Evolutionary conservation across 2,888 invertebrate genomes (phyloP), one percentile per base, ranked within the genome.

Genomic region (Sinelater perroti): DNA sequence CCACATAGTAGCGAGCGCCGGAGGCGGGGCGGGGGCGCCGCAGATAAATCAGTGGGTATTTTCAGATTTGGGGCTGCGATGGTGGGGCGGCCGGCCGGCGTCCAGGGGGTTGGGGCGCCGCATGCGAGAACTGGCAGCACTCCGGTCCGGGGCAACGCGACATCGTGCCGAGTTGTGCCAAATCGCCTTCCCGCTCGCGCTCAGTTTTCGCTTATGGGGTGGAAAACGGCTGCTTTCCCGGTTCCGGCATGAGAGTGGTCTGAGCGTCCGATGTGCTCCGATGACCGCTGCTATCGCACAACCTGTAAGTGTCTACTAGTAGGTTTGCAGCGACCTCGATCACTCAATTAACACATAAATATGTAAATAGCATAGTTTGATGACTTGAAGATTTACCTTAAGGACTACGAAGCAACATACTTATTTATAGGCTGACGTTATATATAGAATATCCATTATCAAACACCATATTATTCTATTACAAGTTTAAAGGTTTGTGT

Each of bases 41-140:
- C 59, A 68, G 70, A 72, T 71, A 73, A 72, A 73, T 72, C 72
- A 68, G 66, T 67, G 66, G 67, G 64, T 66, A 68, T 72, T 72
- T 73, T 69, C 66, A 70, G 69, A 71, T 71, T 67, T 67, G 65
- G 71, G 71, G 65, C 60, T 57, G 61, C 60, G 67, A 67, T 67
- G 67, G 67, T 67, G 68, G 71, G 69, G 70, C 63, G 66, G 66
- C 66, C 64, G 63, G 66, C 56, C 68, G 67, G 67, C 69, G 70
- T 68, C 70, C 70, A 67, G 69, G 68, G 65, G n/a, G n/a, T n/a
- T n/a, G n/a, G n/a, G n/a, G n/a, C n/a, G 67, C 70, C 69, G 69
- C 71, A 69, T 71, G 71, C 65, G 65, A 63, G 65, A 62, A 55
- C 56, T n/a, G n/a, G 38, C 52, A 53, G 54, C 58, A 61, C 46